A percentile compares a stretch with the other conserved stretches of the same genome.
Conservation (phyloP, 2,888 invertebrate species). For the Protodeltote pygarga region DNA sequence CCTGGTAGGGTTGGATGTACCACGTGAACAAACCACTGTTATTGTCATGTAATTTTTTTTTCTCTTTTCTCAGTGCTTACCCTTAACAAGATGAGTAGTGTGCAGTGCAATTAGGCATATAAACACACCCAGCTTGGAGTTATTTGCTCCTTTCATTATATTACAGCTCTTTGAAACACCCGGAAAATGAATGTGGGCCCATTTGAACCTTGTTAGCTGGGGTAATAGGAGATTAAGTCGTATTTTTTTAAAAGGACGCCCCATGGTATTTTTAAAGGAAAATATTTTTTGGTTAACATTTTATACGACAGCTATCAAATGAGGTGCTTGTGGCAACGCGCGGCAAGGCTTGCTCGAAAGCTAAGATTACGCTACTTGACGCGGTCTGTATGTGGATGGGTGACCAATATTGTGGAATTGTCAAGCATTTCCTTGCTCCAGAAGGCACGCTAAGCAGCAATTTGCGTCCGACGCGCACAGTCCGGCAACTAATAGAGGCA, state of each 20-base stretch:
- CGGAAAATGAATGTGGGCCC: constrained; percentile 28
- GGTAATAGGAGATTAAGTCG: constrained; percentile 13
- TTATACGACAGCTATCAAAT: no score
- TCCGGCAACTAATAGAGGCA: no score
- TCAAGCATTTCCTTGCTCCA: no score
- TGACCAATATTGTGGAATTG: no score
- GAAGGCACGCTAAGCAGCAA: no score
- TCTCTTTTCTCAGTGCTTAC: constrained; percentile 5
- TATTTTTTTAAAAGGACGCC: constrained; percentile 21
- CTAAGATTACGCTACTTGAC: no score
- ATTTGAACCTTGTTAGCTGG: constrained; percentile 27
- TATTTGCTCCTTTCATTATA: constrained; percentile 52
- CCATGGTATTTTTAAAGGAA: background rate
- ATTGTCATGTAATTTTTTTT: background rate
- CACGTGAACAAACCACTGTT: no score
- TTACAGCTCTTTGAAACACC: constrained; percentile 22
- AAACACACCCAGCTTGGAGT: constrained; percentile 55
- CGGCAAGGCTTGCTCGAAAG: no score
- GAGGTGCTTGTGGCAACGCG: no score
- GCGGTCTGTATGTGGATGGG: no score
- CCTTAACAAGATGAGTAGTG: constrained; percentile 53
- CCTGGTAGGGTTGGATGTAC: no score
- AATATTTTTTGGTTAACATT: background rate
- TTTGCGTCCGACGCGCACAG: no score
- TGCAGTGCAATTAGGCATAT: constrained; percentile 61